These are phyloP conservation scores for Peucedramus taeniatus DNA, from an alignment of 2,113 vertebrate species.

Conservation along the genomic window DNA sequence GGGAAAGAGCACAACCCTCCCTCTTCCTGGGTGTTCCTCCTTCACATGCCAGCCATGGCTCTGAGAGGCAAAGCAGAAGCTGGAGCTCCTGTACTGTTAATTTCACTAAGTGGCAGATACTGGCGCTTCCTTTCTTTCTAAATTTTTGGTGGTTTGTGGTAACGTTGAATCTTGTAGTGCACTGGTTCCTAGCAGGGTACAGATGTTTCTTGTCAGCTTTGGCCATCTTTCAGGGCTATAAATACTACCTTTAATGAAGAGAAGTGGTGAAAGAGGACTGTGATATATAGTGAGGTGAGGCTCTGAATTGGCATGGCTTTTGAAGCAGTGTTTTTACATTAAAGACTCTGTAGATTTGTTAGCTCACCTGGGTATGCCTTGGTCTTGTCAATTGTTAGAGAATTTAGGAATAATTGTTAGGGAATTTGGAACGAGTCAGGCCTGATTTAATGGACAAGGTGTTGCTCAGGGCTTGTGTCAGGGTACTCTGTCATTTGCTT, in stretches of 20 bases:
- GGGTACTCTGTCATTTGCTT: neutral
- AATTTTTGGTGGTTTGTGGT: neutral
- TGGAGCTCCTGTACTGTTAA: neutral
- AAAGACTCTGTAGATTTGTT: neutral
- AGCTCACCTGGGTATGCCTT: neutral
- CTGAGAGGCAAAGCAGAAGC: neutral
- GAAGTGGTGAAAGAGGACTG: neutral
- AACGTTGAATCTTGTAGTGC: fast-evolving
- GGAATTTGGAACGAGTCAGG: fast-evolving
- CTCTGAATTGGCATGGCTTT: neutral
- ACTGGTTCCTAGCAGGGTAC: neutral
- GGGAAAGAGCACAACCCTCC: neutral
- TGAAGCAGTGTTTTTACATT: neutral
- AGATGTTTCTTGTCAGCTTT: slow-evolving; percentile 49
- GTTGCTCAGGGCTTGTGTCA: neutral
- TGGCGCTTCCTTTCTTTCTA: neutral
- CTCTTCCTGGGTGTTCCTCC: neutral
- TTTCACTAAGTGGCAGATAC: neutral
- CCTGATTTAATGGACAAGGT: neutral
- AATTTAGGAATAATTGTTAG: no score
- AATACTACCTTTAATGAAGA: neutral
- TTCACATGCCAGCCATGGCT: neutral
- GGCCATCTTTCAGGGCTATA: slow-evolving; percentile 33
- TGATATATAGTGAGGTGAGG: neutral
- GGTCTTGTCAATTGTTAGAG: neutral